phyloP scores from a whole-genome alignment of 2,888 invertebrate genomes.

The Halictus quadricinctus region DNA sequence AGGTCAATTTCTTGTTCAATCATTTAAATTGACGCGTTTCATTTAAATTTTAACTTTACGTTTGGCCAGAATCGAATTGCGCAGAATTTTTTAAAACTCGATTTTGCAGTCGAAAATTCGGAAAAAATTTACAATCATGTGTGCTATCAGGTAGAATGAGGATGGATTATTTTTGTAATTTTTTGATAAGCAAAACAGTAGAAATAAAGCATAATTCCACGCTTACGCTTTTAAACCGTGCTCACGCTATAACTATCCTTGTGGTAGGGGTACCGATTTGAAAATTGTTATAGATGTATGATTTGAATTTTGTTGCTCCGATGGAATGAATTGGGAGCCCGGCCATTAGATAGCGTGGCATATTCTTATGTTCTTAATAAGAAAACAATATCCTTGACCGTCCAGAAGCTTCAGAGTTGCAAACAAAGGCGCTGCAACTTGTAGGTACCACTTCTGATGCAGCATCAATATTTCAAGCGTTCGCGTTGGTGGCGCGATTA shows the following conservation, averaged over 20 bases:
- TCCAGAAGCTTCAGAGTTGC: neutral
- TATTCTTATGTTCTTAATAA: constrained; percentile 15
- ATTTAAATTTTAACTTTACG: neutral
- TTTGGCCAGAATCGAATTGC: too few species aligned
- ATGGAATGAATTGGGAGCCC: neutral
- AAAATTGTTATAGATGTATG: too few species aligned
- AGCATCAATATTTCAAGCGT: constrained; percentile 11
- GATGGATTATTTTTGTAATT: neutral
- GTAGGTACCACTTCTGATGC: neutral
- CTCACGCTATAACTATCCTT: too few species aligned
- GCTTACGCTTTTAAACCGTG: too few species aligned
- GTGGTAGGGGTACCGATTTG: too few species aligned
- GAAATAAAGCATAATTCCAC: neutral
- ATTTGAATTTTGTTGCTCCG: neutral
- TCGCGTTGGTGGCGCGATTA: neutral
- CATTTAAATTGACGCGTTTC: neutral
- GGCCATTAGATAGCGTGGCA: neutral
- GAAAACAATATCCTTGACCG: constrained; percentile 26
- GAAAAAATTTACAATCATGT: neutral
- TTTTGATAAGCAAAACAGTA: neutral
- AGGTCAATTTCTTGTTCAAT: constrained; percentile 10
- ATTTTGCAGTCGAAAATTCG: neutral
- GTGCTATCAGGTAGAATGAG: neutral
- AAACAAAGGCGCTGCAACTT: constrained; percentile 21
- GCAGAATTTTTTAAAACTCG: neutral